Evolutionary conservation across 2,113 vertebrate species (phyloP).

Genomic region (Paramormyrops kingsleyae): DNA sequence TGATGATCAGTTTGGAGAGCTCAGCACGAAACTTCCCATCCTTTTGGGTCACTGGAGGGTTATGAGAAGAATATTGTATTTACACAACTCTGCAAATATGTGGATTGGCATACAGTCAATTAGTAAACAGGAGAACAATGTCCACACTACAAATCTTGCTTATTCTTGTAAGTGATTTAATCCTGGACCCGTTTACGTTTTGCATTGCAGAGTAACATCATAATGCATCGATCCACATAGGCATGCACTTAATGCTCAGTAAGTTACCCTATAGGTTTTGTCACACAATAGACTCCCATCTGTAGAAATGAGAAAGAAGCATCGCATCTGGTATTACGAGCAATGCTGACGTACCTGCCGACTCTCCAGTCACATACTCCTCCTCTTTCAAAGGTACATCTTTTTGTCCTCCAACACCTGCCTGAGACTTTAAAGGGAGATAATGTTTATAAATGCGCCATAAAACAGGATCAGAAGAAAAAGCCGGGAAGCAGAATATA

Average conservation of each 20-base stretch:
- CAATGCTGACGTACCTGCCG: conserved; percentile 65
- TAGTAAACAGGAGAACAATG: neutral
- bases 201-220: neutral
- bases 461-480: neutral
- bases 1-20: conserved; percentile 76
- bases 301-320: neutral
- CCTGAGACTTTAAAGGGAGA: conserved; percentile 68
- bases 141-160: neutral
- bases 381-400: conserved; percentile 76
- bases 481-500: neutral
- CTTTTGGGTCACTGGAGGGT: conserved; percentile 71
- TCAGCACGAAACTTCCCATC: conserved; percentile 82
- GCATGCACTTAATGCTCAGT: neutral
- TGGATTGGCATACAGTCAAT: neutral
- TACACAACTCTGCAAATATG: neutral
- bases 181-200: neutral
- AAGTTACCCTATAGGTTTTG: neutral
- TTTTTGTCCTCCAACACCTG: conserved; percentile 60
- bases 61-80: neutral
- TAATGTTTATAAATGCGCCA: neutral
- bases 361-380: conserved; percentile 75
- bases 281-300: neutral
- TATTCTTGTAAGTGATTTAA: neutral
- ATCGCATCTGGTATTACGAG: neutral
- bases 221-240: neutral